Conservation (phyloP, 1,140 invertebrate species). For the Rhyzopertha dominica region DNA sequence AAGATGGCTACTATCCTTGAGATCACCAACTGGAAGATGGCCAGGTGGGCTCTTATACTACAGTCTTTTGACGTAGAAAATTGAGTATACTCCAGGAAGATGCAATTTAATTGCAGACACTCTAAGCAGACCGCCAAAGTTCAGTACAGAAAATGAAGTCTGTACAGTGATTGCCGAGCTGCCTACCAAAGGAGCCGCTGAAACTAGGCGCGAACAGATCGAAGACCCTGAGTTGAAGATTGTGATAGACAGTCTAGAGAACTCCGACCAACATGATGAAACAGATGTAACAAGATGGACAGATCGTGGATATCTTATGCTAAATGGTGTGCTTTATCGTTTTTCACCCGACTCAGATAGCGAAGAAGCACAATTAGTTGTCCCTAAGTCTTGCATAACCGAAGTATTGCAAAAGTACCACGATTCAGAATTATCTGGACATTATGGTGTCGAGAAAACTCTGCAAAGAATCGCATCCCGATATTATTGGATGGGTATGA, state of each 20-base stretch:
- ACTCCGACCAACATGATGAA: too few species aligned
- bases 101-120: constrained; percentile 36
- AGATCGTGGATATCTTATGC: too few species aligned
- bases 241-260: constrained; percentile 29
- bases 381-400: too few species aligned
- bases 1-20: constrained; percentile 46
- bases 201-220: constrained; percentile 30
- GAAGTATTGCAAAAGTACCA: too few species aligned
- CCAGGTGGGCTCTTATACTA: constrained; percentile 34
- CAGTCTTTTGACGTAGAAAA: constrained; percentile 29
- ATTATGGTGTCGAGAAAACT: too few species aligned
- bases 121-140: constrained; percentile 23
- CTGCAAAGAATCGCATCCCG: too few species aligned
- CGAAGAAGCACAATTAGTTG: too few species aligned
- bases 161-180: constrained; percentile 26
- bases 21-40: constrained; percentile 40
- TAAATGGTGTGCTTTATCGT: too few species aligned
- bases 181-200: constrained; percentile 16
- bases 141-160: constrained; percentile 18
- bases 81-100: constrained; percentile 32
- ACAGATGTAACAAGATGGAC: too few species aligned
- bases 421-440: too few species aligned
- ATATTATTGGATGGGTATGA: constrained; percentile 31
- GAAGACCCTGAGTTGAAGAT: constrained; percentile 26
- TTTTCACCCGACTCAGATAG: too few species aligned